Evolutionary conservation across 2,113 vertebrate genomes (phyloP).

Genomic region (Cathartes aura): DNA sequence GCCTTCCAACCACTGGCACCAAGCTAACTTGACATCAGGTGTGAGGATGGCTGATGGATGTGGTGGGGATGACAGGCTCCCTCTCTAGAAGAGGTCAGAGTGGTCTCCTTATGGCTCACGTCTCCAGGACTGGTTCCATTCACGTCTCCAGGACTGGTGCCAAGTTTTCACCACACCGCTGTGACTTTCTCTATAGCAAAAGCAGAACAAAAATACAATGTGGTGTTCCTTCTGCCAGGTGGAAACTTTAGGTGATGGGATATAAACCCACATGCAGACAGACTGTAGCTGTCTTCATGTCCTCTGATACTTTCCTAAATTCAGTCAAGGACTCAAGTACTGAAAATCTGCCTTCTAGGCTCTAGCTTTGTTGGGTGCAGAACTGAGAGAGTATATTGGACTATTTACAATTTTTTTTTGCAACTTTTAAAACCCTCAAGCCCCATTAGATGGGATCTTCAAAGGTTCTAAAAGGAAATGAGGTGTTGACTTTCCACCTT

Average conservation of each 20-base stretch:
- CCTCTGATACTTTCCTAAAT: neutral
- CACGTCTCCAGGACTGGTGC: neutral
- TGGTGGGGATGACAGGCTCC: neutral
- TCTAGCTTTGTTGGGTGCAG: neutral
- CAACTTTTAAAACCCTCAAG: neutral
- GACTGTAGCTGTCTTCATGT: neutral
- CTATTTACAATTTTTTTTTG: neutral
- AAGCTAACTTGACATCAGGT: neutral
- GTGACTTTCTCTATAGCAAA: neutral
- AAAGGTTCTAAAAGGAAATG: neutral
- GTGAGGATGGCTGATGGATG: neutral
- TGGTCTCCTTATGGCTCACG: rapidly evolving
- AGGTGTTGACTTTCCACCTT: neutral
- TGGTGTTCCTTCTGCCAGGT: neutral
- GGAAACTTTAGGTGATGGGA: neutral
- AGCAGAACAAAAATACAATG: neutral
- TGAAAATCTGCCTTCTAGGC: neutral
- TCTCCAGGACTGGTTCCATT: neutral
- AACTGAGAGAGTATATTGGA: neutral
- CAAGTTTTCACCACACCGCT: neutral
- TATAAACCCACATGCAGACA: neutral
- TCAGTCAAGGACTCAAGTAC: neutral
- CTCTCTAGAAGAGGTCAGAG: neutral
- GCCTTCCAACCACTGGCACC: neutral
- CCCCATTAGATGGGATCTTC: neutral